Conservation (phyloP, 2,113 vertebrate species). For the Macquaria australasica region DNA sequence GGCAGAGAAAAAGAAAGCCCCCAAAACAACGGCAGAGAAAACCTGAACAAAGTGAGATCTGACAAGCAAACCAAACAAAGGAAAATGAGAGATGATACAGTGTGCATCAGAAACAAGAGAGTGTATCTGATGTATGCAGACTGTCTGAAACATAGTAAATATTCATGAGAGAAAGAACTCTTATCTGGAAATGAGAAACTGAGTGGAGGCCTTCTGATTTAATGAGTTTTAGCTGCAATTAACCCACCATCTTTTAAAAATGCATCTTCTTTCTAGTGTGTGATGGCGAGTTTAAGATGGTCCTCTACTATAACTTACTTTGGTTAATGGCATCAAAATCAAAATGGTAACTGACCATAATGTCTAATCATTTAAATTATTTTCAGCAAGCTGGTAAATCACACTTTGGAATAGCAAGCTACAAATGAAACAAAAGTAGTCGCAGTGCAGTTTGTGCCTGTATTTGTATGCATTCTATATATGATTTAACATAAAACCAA, state of each 20-base stretch:
- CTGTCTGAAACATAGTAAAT: slow-evolving; percentile 1
- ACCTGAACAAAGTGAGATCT: slow-evolving; percentile 18
- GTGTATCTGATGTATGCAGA: neutral
- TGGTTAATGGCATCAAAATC: neutral
- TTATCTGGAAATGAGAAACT: slow-evolving; percentile 12
- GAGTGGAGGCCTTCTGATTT: slow-evolving; percentile 23
- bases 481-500: neutral
- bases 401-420: neutral
- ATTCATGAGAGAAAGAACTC: slow-evolving; percentile 24
- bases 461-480: neutral
- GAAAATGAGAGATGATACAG: slow-evolving; percentile 15
- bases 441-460: neutral
- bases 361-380: neutral
- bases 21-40: slow-evolving; percentile 14
- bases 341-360: neutral
- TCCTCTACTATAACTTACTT: neutral
- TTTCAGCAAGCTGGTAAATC: neutral
- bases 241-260: slow-evolving; percentile 2
- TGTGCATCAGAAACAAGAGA: neutral
- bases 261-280: neutral
- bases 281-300: neutral
- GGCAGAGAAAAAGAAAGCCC: slow-evolving; percentile 9
- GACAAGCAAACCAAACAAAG: slow-evolving; percentile 15
- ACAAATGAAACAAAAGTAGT: neutral
- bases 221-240: slow-evolving; percentile 1